Evolutionary conservation across 2,113 vertebrate species (phyloP).

Genomic region (Aleadryas rufinucha): DNA sequence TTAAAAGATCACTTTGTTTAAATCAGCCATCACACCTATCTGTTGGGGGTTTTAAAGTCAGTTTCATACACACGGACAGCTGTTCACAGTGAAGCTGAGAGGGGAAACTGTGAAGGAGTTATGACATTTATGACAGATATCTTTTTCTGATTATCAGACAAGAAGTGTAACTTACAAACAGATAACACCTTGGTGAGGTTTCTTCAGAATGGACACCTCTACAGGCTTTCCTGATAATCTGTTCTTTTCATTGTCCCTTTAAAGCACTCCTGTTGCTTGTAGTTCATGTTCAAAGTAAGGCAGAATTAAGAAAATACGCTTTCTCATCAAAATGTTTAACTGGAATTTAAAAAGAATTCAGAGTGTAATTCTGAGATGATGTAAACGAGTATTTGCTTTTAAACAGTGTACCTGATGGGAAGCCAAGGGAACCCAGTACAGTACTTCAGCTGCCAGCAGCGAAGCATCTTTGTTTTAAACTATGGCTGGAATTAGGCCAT

Average conservation of each 20-base stretch:
- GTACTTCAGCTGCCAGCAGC: not conserved
- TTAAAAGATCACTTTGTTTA: not conserved
- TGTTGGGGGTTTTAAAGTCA: fast-evolving
- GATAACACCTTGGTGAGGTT: not conserved
- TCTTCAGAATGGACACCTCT: not conserved
- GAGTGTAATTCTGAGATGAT: not conserved
- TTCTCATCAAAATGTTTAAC: not conserved
- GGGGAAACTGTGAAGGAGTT: not conserved
- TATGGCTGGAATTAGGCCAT: not conserved
- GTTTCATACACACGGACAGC: not conserved
- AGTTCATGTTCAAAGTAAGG: not conserved
- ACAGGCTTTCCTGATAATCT: not conserved
- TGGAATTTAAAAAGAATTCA: not conserved
- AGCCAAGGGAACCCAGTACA: not conserved
- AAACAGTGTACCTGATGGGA: not conserved
- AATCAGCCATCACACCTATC: not conserved
- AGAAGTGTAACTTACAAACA: not conserved
- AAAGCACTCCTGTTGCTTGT: not conserved
- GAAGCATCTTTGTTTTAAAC: not conserved
- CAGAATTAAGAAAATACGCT: not conserved
- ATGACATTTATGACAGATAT: not conserved
- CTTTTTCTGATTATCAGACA: not conserved
- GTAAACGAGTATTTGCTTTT: not conserved
- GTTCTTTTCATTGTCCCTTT: not conserved
- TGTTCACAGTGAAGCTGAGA: not conserved